Conservation (phyloP, 2,888 invertebrate genomes). For the Melikaiella ostensackeni region DNA sequence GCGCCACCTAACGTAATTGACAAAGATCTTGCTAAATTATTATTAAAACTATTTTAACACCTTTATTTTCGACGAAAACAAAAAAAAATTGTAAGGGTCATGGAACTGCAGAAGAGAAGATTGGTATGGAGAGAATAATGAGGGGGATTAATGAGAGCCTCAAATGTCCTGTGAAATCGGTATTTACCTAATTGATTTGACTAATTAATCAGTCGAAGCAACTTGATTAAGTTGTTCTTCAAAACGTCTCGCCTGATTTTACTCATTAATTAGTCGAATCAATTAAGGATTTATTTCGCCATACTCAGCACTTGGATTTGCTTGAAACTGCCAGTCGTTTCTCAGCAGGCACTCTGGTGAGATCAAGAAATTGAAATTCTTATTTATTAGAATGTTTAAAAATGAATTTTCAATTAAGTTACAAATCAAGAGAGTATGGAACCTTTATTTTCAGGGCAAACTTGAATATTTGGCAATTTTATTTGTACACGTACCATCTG, state of each 20-base stretch:
- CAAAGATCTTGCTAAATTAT: not conserved
- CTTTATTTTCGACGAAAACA: not conserved
- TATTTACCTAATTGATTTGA: constrained; percentile 33
- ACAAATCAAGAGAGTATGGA: too few relatives aligned
- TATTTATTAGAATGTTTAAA: not conserved
- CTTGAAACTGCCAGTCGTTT: constrained; percentile 21
- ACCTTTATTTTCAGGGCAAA: not conserved
- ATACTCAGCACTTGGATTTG: constrained; percentile 21
- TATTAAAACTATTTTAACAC: not conserved
- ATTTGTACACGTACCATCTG: not conserved
- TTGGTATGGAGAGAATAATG: not conserved
- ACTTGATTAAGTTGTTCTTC: constrained; percentile 35
- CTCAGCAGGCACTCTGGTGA: not conserved
- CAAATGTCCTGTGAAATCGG: constrained; percentile 5
- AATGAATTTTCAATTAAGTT: not conserved
- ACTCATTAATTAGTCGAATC: constrained; percentile 39
- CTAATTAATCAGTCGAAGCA: constrained; percentile 35
- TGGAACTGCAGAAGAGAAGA: not conserved
- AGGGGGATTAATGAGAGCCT: not conserved
- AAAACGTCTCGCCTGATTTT: constrained; percentile 22
- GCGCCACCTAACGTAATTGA: constrained; percentile 21
- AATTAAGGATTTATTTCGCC: constrained; percentile 31
- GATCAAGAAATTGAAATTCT: not conserved
- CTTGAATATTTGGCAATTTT: not conserved
- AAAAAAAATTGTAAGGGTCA: too few relatives aligned